phyloP scores from a whole-genome alignment of 2,888 invertebrate species.

The Electrophaes corylata region DNA sequence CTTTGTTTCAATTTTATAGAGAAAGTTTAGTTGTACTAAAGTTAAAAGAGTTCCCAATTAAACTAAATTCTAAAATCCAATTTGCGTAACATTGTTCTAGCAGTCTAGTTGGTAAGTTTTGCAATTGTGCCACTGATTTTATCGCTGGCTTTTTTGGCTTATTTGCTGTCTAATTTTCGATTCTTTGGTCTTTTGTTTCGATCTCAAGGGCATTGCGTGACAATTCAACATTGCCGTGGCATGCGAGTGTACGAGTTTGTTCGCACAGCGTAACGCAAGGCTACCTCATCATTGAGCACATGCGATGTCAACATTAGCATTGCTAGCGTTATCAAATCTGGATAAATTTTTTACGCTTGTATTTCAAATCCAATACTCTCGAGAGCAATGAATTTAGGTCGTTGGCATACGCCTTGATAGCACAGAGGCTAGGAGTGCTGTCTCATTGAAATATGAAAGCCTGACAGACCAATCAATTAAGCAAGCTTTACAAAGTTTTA shows the following conservation, averaged over 20 bases:
- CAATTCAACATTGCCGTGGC: conserved; percentile 50
- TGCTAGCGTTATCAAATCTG: conserved; percentile 23
- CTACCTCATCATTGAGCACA: conserved; percentile 45
- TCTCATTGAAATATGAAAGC: background rate
- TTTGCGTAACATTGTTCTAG: background rate
- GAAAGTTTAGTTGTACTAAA: background rate
- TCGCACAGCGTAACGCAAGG: conserved; percentile 55
- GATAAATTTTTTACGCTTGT: background rate
- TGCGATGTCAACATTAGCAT: conserved; percentile 48
- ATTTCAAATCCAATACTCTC: background rate
- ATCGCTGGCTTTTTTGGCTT: background rate
- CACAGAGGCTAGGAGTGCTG: background rate
- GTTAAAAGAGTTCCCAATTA: background rate
- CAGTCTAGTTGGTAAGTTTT: background rate
- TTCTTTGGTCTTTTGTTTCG: conserved; percentile 13
- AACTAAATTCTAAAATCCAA: background rate
- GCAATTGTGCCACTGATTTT: background rate
- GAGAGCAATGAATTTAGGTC: background rate
- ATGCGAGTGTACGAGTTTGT: conserved; percentile 51
- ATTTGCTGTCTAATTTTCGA: conserved; percentile 11
- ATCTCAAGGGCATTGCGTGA: conserved; percentile 61
- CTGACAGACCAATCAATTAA: background rate
- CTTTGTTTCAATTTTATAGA: background rate
- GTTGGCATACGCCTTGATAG: background rate
- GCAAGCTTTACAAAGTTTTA: too few relatives aligned